These are phyloP conservation scores for Heliconius sara DNA, from an alignment of 2,888 invertebrate genomes.

Conservation along the genomic window DNA sequence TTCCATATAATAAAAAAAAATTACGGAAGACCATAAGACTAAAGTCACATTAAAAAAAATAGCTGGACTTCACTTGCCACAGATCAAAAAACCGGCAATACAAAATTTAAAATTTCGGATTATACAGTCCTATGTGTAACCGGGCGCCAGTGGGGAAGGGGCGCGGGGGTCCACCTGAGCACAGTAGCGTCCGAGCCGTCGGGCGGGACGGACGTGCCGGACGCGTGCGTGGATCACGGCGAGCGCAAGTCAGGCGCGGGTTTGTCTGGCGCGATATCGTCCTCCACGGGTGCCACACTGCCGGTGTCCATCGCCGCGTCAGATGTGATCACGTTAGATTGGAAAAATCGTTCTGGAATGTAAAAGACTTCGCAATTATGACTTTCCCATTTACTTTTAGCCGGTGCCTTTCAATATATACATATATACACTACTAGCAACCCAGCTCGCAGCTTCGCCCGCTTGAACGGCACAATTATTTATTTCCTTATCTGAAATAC, in stretches of 20 bases:
- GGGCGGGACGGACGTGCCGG: constrained; percentile 46
- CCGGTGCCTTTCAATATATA: neutral
- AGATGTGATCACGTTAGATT: constrained; percentile 83
- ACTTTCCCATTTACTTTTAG: constrained; percentile 42
- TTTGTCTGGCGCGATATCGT: constrained; percentile 78
- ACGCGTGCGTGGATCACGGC: constrained; percentile 67
- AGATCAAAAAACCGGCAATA: constrained; percentile 33
- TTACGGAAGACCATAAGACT: neutral
- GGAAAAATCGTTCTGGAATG: constrained; percentile 85
- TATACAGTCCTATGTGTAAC: constrained; percentile 71
- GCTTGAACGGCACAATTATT: no score
- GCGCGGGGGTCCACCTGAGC: constrained; percentile 77
- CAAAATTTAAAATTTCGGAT: constrained; percentile 46
- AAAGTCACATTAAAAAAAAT: constrained; percentile 18
- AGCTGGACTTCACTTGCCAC: constrained; percentile 14
- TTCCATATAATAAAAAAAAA: constrained; percentile 5
- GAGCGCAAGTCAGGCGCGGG: constrained; percentile 76
- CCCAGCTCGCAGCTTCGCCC: no score
- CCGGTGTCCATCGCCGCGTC: constrained; percentile 84
- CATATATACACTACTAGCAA: neutral
- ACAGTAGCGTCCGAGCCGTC: constrained; percentile 57
- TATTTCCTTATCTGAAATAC: no score
- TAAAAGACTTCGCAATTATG: constrained; percentile 50
- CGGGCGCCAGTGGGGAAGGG: constrained; percentile 79
- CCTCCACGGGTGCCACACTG: constrained; percentile 63